phyloP scores from a whole-genome alignment of 2,888 invertebrate genomes.

The Philhelius pedissequus region DNA sequence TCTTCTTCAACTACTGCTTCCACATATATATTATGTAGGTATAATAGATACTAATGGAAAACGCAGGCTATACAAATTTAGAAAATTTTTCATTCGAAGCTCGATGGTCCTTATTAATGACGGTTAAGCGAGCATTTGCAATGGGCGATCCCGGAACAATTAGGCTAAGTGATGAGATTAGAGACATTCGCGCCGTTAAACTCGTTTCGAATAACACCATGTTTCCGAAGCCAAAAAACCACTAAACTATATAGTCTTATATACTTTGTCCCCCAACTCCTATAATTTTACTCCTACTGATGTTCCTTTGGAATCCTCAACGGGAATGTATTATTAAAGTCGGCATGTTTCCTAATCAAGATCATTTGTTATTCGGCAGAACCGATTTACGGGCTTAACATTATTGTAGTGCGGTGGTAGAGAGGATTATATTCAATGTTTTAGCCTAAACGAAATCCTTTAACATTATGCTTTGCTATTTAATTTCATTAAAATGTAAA shows the following conservation, averaged over 20 bases:
- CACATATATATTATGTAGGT: too few relatives aligned
- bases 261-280: neutral
- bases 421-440: slow-evolving; percentile 53
- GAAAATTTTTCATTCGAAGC: slow-evolving; percentile 38
- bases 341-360: slow-evolving; percentile 50
- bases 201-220: slow-evolving; percentile 53
- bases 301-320: neutral
- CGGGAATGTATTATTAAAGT: slow-evolving; percentile 56
- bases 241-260: neutral
- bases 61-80: neutral
- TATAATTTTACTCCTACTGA: neutral
- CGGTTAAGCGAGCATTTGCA: slow-evolving; percentile 49
- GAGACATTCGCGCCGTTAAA: slow-evolving; percentile 63
- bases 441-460: neutral
- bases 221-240: neutral
- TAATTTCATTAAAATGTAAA: slow-evolving; percentile 66
- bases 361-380: slow-evolving; percentile 54
- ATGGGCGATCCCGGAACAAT: slow-evolving; percentile 65
- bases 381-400: slow-evolving; percentile 53
- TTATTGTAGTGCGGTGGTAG: slow-evolving; percentile 49
- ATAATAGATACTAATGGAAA: neutral
- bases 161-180: slow-evolving; percentile 66
- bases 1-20: neutral
- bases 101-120: slow-evolving; percentile 54
- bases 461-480: slow-evolving; percentile 8